Base-by-base conservation (phyloP, 2,113 vertebrate species). In the Channa maculata region DNA sequence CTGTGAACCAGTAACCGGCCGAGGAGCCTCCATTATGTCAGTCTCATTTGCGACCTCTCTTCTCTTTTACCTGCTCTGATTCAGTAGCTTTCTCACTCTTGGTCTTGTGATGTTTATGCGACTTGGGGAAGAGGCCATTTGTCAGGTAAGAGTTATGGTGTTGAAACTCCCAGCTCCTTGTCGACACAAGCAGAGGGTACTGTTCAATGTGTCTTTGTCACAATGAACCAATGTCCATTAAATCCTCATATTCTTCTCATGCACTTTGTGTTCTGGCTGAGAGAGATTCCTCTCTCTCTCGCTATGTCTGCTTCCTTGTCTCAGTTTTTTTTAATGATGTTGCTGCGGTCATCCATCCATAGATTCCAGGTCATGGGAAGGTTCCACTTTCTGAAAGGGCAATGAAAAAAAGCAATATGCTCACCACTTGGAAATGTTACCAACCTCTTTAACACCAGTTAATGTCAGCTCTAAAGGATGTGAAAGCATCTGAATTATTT, bases 161-260 rank as follows among this genome's bases (percentile, higher is more conserved):
- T 5, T 39, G 33, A 54, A 55, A 45, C 12, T 59, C 15, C 9
- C 10, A 0, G 48, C 48, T 65, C 13, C 46, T 53, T 33, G 45
- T 34, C 5, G 0, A 11, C 36, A 13, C 10, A 5, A 63, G 52
- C 37, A 13, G 13, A 52, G 41, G 6, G 15, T 54, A 53, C 39
- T 2, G 39, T 66, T 65, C 65, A 78, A 61, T 65, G 70, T 61
- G 64, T 64, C 74, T 73, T 52, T 77, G 69, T 60, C 70, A 73
- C 13, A 54, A 8, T 46, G 53, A 52, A 37, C 64, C 37, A 33
- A 14, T 55, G 43, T 75, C 54, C 65, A 54, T 53, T 43, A 70
- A 83, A 38, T 8, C 8, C 55, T 52, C 8, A 33, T 2, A 5
- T 62, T 68, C 39, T 10, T 46, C 44, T 66, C 54, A 6, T 13